A percentile compares a stretch with the other conserved stretches of the same genome.
These are phyloP conservation scores for Ctenopoma kingsleyae DNA, from an alignment of 2,797 vertebrate genomes.

Conservation along the genomic window DNA sequence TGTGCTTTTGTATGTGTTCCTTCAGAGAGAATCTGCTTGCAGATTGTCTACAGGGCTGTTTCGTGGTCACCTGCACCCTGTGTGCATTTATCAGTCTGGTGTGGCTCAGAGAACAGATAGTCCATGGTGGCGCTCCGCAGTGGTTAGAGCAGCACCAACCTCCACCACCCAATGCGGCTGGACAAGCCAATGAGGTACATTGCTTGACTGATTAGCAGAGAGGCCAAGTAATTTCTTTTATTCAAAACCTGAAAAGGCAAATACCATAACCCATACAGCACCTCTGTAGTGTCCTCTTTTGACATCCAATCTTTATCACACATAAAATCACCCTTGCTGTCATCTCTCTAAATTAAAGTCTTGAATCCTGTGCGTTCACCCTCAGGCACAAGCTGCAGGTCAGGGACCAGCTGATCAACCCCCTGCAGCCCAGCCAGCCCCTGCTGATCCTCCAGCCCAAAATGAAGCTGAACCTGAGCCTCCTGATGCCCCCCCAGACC, in stretches of 20 bases:
- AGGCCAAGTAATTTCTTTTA: not conserved
- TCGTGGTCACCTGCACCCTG: conserved; percentile 97
- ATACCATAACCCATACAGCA: not conserved
- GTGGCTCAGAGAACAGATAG: conserved; percentile 98
- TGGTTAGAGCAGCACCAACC: conserved; percentile 97
- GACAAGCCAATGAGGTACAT: conserved; percentile 92
- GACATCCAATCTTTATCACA: not conserved
- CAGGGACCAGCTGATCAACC: conserved; percentile 89
- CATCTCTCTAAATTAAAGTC: not conserved
- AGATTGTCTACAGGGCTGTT: conserved; percentile 98
- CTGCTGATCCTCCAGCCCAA: conserved; percentile 89
- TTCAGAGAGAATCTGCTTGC: conserved; percentile 96
- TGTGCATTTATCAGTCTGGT: conserved; percentile 99
- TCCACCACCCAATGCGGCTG: conserved; percentile 89
- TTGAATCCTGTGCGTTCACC: not conserved
- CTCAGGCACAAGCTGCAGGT: conserved; percentile 89
- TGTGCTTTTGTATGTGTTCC: conserved; percentile 10
- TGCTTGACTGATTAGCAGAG: not conserved
- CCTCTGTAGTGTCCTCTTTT: not conserved
- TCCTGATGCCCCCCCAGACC: conserved; percentile 86
- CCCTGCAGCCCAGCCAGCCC: conserved; percentile 86
- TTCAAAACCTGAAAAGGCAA: not conserved
- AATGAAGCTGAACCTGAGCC: conserved; percentile 92
- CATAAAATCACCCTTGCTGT: not conserved
- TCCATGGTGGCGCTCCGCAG: conserved; percentile 96